Evolutionary conservation across 2,797 vertebrate species (phyloP).

Genomic region (Enteromius argenteus): DNA sequence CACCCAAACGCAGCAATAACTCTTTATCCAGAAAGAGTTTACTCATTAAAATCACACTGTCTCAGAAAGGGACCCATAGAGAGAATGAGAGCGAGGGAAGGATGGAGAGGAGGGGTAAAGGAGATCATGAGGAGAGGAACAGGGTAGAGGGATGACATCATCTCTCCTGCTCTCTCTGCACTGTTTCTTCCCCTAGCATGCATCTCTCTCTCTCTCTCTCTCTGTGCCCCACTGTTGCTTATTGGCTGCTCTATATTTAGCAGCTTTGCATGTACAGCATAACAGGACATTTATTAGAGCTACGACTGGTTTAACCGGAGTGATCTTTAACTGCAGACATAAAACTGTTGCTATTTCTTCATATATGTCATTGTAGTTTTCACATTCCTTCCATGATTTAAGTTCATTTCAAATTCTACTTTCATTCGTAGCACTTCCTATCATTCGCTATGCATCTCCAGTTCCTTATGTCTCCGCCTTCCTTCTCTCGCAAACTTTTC

Average conservation of each 20-base stretch:
- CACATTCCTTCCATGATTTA: background rate
- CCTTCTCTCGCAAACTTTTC: slow-evolving; percentile 35
- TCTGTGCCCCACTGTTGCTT: slow-evolving; percentile 46
- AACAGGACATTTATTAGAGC: slow-evolving; percentile 57
- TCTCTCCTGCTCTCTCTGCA: slow-evolving; percentile 65
- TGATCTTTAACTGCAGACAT: slow-evolving; percentile 15
- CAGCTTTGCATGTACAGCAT: slow-evolving; percentile 56
- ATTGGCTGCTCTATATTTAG: slow-evolving; percentile 59
- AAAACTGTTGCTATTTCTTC: slow-evolving; percentile 8
- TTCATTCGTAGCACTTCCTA: background rate
- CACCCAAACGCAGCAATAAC: slow-evolving; percentile 55
- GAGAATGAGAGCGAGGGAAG: slow-evolving; percentile 57
- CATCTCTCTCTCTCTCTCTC: slow-evolving; percentile 40
- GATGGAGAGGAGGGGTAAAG: slow-evolving; percentile 55
- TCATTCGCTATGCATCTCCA: background rate
- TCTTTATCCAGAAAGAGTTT: slow-evolving; percentile 56
- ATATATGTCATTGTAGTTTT: background rate
- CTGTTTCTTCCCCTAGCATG: slow-evolving; percentile 42
- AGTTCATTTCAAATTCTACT: background rate
- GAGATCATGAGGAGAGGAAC: slow-evolving; percentile 39
- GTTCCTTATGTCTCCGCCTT: slow-evolving; percentile 33
- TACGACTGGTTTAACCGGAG: slow-evolving; percentile 25
- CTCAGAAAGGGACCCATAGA: slow-evolving; percentile 41
- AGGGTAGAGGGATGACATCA: slow-evolving; percentile 53
- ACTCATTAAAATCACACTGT: slow-evolving; percentile 42